Evolutionary conservation across 2,797 vertebrate species (phyloP).

Genomic region (Triplophysa bombifrons): DNA sequence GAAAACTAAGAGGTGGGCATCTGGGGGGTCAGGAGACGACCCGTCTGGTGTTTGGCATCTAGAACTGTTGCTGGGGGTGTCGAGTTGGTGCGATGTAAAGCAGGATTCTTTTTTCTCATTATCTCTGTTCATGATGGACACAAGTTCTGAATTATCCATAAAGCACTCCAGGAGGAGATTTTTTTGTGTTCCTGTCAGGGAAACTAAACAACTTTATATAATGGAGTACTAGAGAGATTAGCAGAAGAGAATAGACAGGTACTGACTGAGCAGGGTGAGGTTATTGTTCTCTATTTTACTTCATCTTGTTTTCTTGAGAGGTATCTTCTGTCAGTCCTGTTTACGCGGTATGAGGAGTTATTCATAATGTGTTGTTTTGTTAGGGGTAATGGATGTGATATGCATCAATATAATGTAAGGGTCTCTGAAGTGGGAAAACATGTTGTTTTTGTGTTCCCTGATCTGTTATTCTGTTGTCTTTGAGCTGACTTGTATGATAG

Average conservation of each 20-base stretch:
- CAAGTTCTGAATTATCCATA: conserved; percentile 37
- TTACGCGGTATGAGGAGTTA: not conserved
- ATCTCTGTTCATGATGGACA: conserved; percentile 4
- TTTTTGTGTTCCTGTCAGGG: conserved; percentile 14
- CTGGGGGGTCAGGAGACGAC: conserved; percentile 1
- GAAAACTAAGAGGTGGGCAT: conserved; percentile 7
- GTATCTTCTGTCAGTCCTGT: conserved; percentile 12
- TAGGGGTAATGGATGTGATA: conserved; percentile 26
- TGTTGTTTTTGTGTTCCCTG: not conserved
- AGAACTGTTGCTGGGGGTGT: not conserved
- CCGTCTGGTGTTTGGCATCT: not conserved
- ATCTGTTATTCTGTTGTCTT: conserved; percentile 17
- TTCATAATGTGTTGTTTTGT: conserved; percentile 32
- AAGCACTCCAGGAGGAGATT: conserved; percentile 14
- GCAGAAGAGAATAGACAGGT: conserved; percentile 22
- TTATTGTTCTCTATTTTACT: conserved; percentile 27
- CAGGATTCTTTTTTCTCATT: conserved; percentile 8
- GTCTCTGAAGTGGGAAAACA: conserved; percentile 1
- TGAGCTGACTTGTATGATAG: conserved; percentile 23
- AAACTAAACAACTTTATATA: conserved; percentile 35
- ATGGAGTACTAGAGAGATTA: conserved; percentile 38
- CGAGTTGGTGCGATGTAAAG: not conserved
- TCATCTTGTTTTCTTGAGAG: conserved; percentile 26
- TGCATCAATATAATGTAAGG: conserved; percentile 12
- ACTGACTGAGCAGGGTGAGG: conserved; percentile 23